Base-by-base conservation (phyloP, 53 echinoderm and acorn worm species). In the Patiria pectinifera region DNA sequence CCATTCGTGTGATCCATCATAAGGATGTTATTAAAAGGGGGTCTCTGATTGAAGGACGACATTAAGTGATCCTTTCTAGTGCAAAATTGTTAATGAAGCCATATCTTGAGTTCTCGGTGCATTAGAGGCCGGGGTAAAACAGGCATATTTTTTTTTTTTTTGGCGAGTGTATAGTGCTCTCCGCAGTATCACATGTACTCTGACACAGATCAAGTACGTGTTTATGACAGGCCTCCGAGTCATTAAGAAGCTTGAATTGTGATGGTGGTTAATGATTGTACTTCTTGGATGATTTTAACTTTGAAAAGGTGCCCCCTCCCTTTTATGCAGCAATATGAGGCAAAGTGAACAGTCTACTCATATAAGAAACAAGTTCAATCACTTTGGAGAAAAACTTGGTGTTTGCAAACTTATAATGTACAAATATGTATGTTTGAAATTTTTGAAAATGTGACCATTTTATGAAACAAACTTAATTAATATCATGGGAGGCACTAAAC, bases 1-100 rank as follows among this genome's bases (percentile, higher is more conserved):
- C 90, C 90, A 81, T 45, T 16, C 69, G 69, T 47, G 82, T 22
- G 46, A 90, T 90, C 90, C 66, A 90, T 90, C 62, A 88, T 78
- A 61, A 43, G 43, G 77, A 72, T 15, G 76, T 49, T 24, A 75
- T 24, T 24, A 58, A 25, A 6, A 21, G 14, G 35, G 21, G 82
- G 59, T 13, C 15, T 23, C 81, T 90, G 66, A 81, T 48, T 48
- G 90, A 90, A 45, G 48, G 63, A 4, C 21, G 66, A 81, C 69
- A 81, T 69, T 80, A 89, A 87, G 76, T 59, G 82, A 82, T 59
- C 82, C 59, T 89, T 89, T 79, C 61, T 89, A 15, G 79, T 61
- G 61, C 78, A 78, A 78, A 19, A 81, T 46, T 90, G 59, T 80
- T 80, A 80, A 87, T 66, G 18, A 80, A 60, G 48, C 44, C 71